Conservation (phyloP, 2,113 vertebrate genomes). For the Craseonycteris thonglongyai region DNA sequence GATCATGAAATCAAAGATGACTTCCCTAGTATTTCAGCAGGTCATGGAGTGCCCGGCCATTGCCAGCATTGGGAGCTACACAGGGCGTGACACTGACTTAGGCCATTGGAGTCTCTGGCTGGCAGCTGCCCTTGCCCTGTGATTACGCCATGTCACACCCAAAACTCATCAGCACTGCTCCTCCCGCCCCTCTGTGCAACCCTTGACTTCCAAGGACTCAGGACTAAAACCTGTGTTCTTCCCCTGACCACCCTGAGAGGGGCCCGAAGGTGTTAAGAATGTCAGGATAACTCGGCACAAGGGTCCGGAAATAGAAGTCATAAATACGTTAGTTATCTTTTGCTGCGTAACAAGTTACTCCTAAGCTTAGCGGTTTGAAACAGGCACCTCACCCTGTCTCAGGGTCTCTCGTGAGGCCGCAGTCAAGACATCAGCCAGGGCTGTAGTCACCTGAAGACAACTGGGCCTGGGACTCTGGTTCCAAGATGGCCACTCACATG, state of each 20-base stretch:
- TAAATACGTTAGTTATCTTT: neutral
- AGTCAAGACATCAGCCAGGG: neutral
- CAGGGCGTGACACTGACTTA: fast-evolving
- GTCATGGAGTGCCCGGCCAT: too few species aligned
- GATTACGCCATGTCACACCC: neutral
- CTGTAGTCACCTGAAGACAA: neutral
- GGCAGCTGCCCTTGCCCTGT: neutral
- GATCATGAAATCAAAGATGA: neutral
- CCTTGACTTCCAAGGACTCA: neutral
- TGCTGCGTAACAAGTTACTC: neutral
- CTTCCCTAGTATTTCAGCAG: neutral
- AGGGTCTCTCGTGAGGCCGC: neutral
- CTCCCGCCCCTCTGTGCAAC: neutral
- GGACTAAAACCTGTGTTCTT: neutral
- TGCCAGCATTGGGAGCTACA: neutral
- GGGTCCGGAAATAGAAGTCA: neutral
- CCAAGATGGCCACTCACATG: neutral
- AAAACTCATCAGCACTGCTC: fast-evolving
- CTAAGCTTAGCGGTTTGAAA: neutral
- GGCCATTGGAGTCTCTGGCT: neutral
- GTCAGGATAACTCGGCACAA: neutral
- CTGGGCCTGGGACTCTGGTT: neutral
- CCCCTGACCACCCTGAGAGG: neutral
- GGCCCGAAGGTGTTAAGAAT: too few species aligned
- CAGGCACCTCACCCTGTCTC: neutral